Conservation (phyloP, 2,888 invertebrate species). For the Plagodis pulveraria region DNA sequence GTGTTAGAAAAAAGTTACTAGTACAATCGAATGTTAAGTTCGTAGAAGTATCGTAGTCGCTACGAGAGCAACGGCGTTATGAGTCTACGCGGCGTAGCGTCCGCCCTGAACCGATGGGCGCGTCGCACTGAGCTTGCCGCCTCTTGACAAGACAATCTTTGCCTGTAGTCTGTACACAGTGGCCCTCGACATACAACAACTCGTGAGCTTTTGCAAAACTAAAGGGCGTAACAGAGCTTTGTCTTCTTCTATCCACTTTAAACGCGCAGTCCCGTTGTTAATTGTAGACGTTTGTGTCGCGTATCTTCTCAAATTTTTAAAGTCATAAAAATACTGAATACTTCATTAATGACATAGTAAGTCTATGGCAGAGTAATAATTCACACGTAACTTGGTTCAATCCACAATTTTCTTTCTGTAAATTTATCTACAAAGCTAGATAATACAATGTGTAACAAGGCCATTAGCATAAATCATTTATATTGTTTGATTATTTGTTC, state of each 20-base stretch:
- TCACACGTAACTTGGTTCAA: too few relatives aligned
- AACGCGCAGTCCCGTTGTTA: constrained; percentile 53
- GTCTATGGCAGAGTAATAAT: too few relatives aligned
- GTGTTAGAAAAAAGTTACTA: constrained; percentile 17
- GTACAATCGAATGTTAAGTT: constrained; percentile 38
- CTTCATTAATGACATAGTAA: too few relatives aligned
- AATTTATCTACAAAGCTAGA: too few relatives aligned
- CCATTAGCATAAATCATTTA: too few relatives aligned
- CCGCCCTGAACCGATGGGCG: constrained; percentile 69
- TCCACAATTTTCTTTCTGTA: too few relatives aligned
- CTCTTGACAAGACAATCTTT: constrained; percentile 82
- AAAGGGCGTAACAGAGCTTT: constrained; percentile 71
- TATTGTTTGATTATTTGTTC: too few relatives aligned
- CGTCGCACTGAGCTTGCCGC: constrained; percentile 70
- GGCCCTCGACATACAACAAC: constrained; percentile 76
- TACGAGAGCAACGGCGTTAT: constrained; percentile 50
- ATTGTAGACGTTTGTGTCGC: constrained; percentile 43
- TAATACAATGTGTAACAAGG: too few relatives aligned
- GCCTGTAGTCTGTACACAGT: constrained; percentile 56
- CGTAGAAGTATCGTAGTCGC: constrained; percentile 54
- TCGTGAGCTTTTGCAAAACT: constrained; percentile 75
- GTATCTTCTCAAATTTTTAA: too few relatives aligned
- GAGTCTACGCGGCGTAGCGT: constrained; percentile 65
- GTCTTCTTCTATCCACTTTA: constrained; percentile 65
- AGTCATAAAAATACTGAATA: too few relatives aligned